Conservation (phyloP, 2,888 invertebrate genomes). For the Biston stratarius region DNA sequence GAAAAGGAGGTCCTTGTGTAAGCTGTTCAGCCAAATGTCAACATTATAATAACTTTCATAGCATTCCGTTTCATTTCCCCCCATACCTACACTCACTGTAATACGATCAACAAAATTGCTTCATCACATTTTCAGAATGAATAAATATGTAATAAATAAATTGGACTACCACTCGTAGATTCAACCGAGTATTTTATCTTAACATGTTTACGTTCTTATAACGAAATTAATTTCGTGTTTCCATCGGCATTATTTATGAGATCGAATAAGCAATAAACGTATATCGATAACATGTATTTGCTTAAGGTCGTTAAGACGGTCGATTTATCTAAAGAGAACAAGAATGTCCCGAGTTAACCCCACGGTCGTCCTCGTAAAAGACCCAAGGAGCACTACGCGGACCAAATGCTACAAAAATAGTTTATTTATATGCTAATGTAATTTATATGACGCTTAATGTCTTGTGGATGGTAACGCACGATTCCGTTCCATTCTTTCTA, state of each 20-base stretch:
- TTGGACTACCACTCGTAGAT: slow-evolving; percentile 54
- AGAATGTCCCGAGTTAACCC: slow-evolving; percentile 80
- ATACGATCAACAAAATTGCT: slow-evolving; percentile 48
- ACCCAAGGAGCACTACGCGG: slow-evolving; percentile 72
- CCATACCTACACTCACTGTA: slow-evolving; percentile 39
- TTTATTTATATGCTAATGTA: slow-evolving; percentile 87
- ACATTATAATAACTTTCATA: slow-evolving; percentile 30
- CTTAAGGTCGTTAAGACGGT: slow-evolving; percentile 82
- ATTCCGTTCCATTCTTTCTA: slow-evolving; percentile 81
- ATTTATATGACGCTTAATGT: slow-evolving; percentile 87
- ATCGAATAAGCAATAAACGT: slow-evolving; percentile 84
- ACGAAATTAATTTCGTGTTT: slow-evolving; percentile 83
- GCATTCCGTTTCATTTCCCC: slow-evolving; percentile 34
- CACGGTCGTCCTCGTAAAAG: slow-evolving; percentile 79
- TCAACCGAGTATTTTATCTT: slow-evolving; percentile 62
- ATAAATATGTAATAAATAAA: slow-evolving; percentile 57
- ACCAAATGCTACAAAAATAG: slow-evolving; percentile 83
- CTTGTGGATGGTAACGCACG: slow-evolving; percentile 85
- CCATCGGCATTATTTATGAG: slow-evolving; percentile 82
- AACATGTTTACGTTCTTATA: slow-evolving; percentile 70
- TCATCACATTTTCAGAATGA: slow-evolving; percentile 45
- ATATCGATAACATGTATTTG: slow-evolving; percentile 84
- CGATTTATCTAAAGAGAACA: slow-evolving; percentile 85
- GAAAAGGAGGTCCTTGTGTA: not conserved
- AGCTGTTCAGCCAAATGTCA: slow-evolving; percentile 20